Conservation (phyloP, 2,888 invertebrate species). For the Lottia gigantea region DNA sequence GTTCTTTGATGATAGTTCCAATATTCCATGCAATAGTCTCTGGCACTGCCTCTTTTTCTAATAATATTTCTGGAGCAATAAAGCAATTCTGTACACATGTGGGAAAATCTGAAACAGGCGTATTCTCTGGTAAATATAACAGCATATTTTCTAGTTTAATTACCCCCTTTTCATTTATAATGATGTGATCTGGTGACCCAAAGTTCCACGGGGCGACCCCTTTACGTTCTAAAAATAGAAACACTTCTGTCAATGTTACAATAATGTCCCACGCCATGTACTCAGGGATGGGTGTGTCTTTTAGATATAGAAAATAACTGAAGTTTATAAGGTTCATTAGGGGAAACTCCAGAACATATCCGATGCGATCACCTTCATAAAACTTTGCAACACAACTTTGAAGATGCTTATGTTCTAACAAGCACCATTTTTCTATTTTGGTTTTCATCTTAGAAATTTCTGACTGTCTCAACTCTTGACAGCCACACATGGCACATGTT, state of each 20-base stretch:
- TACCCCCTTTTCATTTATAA: constrained; percentile 45
- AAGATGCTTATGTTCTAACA: constrained; percentile 50
- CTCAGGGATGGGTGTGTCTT: constrained; percentile 48
- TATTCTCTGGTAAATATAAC: constrained; percentile 46
- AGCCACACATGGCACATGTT: neutral
- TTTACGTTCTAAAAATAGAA: constrained; percentile 46
- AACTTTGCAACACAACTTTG: constrained; percentile 53
- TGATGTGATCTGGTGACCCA: constrained; percentile 50
- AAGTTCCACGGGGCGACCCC: constrained; percentile 46
- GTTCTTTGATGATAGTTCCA: constrained; percentile 47
- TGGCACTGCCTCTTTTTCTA: constrained; percentile 30
- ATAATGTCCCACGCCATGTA: constrained; percentile 50
- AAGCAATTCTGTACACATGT: neutral
- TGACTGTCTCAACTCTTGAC: neutral
- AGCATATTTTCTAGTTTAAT: constrained; percentile 54
- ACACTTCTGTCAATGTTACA: constrained; percentile 48
- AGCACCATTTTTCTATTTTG: constrained; percentile 51
- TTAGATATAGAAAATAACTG: constrained; percentile 45
- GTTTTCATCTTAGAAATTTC: constrained; percentile 22
- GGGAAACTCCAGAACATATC: constrained; percentile 57
- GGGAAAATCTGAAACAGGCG: constrained; percentile 22
- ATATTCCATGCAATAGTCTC: constrained; percentile 47
- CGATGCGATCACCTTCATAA: constrained; percentile 36
- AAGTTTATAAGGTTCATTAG: constrained; percentile 54
- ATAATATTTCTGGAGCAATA: neutral